Base-by-base conservation (phyloP, 2,888 invertebrate genomes). In the Eupithecia subumbrata region DNA sequence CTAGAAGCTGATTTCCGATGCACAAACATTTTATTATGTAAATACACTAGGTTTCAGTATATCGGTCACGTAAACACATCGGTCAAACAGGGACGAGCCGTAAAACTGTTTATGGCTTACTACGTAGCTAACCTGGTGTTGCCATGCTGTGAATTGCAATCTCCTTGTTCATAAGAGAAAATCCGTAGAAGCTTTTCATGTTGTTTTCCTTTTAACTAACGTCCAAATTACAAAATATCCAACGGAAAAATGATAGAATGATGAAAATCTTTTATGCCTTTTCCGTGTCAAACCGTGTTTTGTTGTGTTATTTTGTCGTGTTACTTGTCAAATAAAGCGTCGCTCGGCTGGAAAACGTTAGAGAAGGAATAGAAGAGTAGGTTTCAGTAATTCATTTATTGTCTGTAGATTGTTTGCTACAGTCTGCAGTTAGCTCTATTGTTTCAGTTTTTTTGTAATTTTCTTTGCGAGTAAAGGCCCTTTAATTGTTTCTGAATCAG, bases 31-130 rank as follows among this genome's bases (percentile, higher is more conserved):
- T 56, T 52, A 45, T 72, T 60, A 79, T 77, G 76, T 73, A 75
- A 81, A 82, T 81, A 81, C 77, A 76, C 71, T 78, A 22, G 40
- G 75, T 73, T 72, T 64, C 45, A 68, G 75, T 75, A 81, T 82
- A 82, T 82, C 72, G 81, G 82, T 82, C 84, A 84, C 83, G 82
- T 83, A 80, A 80, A 78, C 71, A 78, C 76, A 70, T 76, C 79
- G 82, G 84, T 81, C 83, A 82, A 83, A 82, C 81, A 84, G 84
- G 84, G 84, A 80, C 79, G 79, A 81, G 81, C 83, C 86, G 85
- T 87, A 86, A 87, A 88, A 78, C 78, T 83, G 85, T 88, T 89
- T 88, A 88, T 78, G 71, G 82, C 79, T 81, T 84, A 68, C 68
- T 68, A 45, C 43, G 68, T 40, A 43, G 43, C 68, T 43, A 67